Base-by-base conservation (phyloP, 92 coral and sea anemone genomes). In the Heteractis magnifica region DNA sequence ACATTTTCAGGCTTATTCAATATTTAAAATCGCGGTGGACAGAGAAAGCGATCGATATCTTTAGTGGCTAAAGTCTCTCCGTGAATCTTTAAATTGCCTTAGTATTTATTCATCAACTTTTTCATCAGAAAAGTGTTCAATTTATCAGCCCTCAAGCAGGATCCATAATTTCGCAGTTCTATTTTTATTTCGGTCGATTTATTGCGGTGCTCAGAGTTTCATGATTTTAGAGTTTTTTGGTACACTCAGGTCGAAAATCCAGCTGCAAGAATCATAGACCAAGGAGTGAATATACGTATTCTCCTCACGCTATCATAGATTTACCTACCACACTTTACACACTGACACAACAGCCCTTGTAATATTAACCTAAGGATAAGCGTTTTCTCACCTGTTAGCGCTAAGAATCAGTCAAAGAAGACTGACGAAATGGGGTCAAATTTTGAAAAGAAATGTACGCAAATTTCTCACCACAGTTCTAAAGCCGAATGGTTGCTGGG, bases 401-500 rank as follows among this genome's bases (percentile, higher is more conserved):
- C 20, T 51, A 10, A 14, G 6, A 51, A 84, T 64, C 80, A 20
- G 76, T 9, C 12, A 18, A 62, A 62, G 0, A 62, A 20, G 88
- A 34, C 44, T 34, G 58, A 64, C 52, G 75, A 78, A 56, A 2
- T 64, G 80, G 51, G 44, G 51, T 48, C 49, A 65, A 59, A 72
- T 77, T 19, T 52, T 9, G 73, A 23, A 81, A 70, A 71, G 49
- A 68, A 56, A 9, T 51, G n/a, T 44, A 15, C 48, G 56, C 10
- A 58, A 62, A 52, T 80, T 52, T 68, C 76, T 58, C 56, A n/a
- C 75, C 52, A 51, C 60, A 20, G 50, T 81, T 64, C 75, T 80
- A 26, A 70, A 81, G 84, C 72, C 58, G 64, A 79, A 71, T 68
- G 84, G 89, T 87, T 75, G 81, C 90, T 80, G 90, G 84, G 87